A percentile compares a stretch with the other conserved stretches of the same genome.
Conservation (phyloP, 2,888 invertebrate species). For the Scaptodrosophila latifasciaeformis region DNA sequence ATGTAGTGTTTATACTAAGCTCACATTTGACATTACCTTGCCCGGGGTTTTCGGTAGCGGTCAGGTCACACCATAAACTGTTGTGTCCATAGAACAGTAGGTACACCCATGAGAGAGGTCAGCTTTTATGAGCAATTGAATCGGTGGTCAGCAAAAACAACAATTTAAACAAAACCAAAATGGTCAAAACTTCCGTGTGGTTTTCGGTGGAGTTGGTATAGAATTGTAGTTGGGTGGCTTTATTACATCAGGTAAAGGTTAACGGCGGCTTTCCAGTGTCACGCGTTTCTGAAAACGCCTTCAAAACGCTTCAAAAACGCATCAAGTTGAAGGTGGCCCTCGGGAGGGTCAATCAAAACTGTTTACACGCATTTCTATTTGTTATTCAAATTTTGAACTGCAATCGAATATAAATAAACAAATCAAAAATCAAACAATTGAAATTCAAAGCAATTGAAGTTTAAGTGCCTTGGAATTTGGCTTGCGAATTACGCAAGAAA, state of each 20-base stretch:
- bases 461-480: too few species aligned
- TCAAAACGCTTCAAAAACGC: conserved; percentile 1
- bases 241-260: conserved; percentile 4
- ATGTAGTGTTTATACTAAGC: too few species aligned
- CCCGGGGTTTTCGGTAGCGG: too few species aligned
- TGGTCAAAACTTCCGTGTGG: conserved; percentile 13
- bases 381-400: conserved; percentile 49
- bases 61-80: not conserved
- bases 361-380: conserved; percentile 43
- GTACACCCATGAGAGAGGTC: conserved; percentile 38
- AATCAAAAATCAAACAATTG: conserved; percentile 29
- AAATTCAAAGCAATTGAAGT: conserved; percentile 58
- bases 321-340: conserved; percentile 44
- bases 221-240: not conserved
- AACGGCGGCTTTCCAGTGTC: conserved; percentile 31
- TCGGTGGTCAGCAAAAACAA: conserved; percentile 1
- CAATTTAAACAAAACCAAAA: too few species aligned
- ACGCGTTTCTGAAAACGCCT: not conserved
- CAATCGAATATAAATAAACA: conserved; percentile 22
- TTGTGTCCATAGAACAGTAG: too few species aligned
- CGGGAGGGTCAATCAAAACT: not conserved
- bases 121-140: conserved; percentile 31
- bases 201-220: not conserved
- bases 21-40: too few species aligned
- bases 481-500: too few species aligned